These are phyloP conservation scores for Cyprinus carpio DNA, from an alignment of 2,113 vertebrate species.

Conservation along the genomic window DNA sequence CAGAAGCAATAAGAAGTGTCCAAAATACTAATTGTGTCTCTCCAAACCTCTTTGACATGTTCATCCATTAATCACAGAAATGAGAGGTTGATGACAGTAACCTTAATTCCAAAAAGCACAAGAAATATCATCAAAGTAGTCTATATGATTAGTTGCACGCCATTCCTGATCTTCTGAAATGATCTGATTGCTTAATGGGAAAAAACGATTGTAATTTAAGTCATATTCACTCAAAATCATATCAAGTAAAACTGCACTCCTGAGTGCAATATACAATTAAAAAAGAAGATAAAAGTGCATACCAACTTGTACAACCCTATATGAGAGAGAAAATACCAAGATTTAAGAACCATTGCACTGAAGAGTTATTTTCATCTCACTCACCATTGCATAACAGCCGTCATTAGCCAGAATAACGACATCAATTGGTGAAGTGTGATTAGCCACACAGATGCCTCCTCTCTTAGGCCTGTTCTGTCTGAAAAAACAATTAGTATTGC, in stretches of 20 bases:
- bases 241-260: background rate
- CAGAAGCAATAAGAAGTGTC: background rate
- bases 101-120: background rate
- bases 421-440: constrained; percentile 94
- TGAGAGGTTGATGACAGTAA: background rate
- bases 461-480: constrained; percentile 92
- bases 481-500: constrained; percentile 34
- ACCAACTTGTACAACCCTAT: background rate
- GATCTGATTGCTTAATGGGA: background rate
- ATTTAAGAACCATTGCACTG: background rate
- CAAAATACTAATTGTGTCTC: background rate
- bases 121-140: background rate
- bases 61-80: background rate
- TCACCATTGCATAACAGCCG: constrained; percentile 95
- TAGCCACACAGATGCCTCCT: constrained; percentile 97
- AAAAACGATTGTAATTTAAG: background rate
- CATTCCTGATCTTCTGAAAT: too few relatives aligned
- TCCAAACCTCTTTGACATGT: background rate
- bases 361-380: constrained; percentile 35
- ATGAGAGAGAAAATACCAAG: background rate
- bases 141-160: too few relatives aligned
- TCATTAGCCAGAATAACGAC: constrained; percentile 93
- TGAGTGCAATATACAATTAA: background rate
- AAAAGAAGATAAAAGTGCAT: background rate
- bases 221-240: background rate